phyloP scores from a whole-genome alignment of 2,888 invertebrate species.

The Diogma glabrata region DNA sequence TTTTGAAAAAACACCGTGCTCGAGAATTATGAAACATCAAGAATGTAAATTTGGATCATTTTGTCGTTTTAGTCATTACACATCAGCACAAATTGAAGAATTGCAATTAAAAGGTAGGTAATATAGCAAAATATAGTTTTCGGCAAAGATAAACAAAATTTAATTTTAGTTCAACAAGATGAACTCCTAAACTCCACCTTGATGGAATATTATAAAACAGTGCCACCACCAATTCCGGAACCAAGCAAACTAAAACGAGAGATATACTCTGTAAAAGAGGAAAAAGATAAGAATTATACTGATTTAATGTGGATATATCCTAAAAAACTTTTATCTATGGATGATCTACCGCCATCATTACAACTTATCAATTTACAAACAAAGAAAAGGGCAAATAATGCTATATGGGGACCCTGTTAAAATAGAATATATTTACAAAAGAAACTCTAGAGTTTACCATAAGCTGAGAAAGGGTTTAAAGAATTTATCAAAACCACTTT shows the following conservation, averaged over 20 bases:
- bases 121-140: not conserved
- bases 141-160: not conserved
- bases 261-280: not conserved
- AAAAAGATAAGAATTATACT: not conserved
- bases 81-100: conserved; percentile 23
- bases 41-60: conserved; percentile 29
- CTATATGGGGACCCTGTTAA: not conserved
- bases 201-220: conserved; percentile 4
- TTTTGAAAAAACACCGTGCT: conserved; percentile 21
- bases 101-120: conserved; percentile 24
- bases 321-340: not conserved
- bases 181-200: not conserved
- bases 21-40: conserved; percentile 23
- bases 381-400: not conserved
- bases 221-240: conserved; percentile 2
- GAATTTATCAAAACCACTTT: too few relatives aligned
- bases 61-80: conserved; percentile 30
- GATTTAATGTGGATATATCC: conserved; percentile 11
- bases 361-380: conserved; percentile 18
- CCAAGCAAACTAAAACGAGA: too few relatives aligned
- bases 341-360: conserved; percentile 22
- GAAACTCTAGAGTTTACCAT: too few relatives aligned
- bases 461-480: too few relatives aligned
- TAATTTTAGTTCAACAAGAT: not conserved
- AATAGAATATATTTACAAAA: too few relatives aligned